Percentiles rank a stretch among this genome's conserved stretches.
Conservation (phyloP, 2,113 vertebrate genomes). For the Arvicanthis niloticus region DNA sequence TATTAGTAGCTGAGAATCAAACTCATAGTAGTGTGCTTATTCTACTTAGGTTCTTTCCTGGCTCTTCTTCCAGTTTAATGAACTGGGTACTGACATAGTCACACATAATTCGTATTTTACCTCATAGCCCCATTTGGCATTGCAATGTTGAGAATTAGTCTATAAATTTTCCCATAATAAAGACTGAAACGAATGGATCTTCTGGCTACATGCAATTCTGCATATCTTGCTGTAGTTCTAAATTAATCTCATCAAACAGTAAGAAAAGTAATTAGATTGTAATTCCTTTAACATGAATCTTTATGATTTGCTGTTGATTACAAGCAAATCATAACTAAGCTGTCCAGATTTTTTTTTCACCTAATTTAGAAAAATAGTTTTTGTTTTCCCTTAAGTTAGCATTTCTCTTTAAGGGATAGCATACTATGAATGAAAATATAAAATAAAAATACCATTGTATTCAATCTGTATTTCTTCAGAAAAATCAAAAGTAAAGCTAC, state of each 20-base stretch:
- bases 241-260: conserved; percentile 62
- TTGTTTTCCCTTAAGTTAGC: conserved; percentile 80
- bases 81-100: background rate
- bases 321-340: conserved; percentile 78
- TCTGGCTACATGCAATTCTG: conserved; percentile 24
- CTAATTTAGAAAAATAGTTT: conserved; percentile 78
- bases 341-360: conserved; percentile 71
- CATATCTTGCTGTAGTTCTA: conserved; percentile 61
- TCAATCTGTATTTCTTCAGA: conserved; percentile 82
- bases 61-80: background rate
- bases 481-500: conserved; percentile 82
- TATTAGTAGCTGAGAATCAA: background rate
- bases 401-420: conserved; percentile 80
- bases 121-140: background rate
- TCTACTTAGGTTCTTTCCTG: background rate
- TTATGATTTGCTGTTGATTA: conserved; percentile 80
- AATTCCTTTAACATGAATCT: conserved; percentile 74
- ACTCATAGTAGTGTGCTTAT: background rate
- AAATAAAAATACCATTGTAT: conserved; percentile 83
- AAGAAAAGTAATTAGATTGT: conserved; percentile 77
- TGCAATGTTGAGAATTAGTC: conserved; percentile 49
- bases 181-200: conserved; percentile 59
- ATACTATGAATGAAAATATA: conserved; percentile 84
- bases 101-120: background rate
- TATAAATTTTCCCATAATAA: conserved; percentile 49